Evolutionary conservation across 2,113 vertebrate species (phyloP).

Genomic region (Clupea harengus): DNA sequence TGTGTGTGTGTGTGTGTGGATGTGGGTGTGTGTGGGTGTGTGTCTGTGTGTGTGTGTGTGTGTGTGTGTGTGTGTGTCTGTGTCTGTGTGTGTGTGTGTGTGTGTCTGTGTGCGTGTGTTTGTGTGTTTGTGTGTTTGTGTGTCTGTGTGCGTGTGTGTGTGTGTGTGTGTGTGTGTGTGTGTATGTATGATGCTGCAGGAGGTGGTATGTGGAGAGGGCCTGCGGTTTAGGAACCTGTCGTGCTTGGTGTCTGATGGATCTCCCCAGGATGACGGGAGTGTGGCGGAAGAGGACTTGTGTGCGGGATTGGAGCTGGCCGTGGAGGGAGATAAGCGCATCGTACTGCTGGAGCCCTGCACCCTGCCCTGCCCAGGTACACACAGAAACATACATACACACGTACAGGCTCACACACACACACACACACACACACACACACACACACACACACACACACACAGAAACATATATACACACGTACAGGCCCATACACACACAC

Average conservation of each 20-base stretch:
- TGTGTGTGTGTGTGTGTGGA: background rate
- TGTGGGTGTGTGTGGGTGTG: background rate
- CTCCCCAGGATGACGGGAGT: constrained; percentile 71
- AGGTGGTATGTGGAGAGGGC: constrained; percentile 90
- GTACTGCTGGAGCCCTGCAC: constrained; percentile 84
- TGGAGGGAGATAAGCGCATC: constrained; percentile 78
- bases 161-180: background rate
- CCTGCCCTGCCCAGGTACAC: constrained; percentile 90
- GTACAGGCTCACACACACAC: too few species aligned
- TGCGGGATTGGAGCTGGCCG: constrained; percentile 74
- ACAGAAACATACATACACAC: too few species aligned
- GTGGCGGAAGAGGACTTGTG: constrained; percentile 92
- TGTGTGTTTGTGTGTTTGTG: background rate
- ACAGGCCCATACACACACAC: background rate
- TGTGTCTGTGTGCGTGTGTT: background rate
- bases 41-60: background rate
- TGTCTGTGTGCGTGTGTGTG: background rate
- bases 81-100: constrained; percentile 3
- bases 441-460: too few species aligned
- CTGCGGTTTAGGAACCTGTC: constrained; percentile 84
- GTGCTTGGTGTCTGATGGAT: constrained; percentile 89
- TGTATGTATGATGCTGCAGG: constrained; percentile 49
- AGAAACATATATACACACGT: too few species aligned
- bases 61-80: background rate
- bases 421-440: too few species aligned